Evolutionary conservation across 2,888 invertebrate genomes (phyloP), one percentile per base, ranked within the genome.

Genomic region (Melieria picta): DNA sequence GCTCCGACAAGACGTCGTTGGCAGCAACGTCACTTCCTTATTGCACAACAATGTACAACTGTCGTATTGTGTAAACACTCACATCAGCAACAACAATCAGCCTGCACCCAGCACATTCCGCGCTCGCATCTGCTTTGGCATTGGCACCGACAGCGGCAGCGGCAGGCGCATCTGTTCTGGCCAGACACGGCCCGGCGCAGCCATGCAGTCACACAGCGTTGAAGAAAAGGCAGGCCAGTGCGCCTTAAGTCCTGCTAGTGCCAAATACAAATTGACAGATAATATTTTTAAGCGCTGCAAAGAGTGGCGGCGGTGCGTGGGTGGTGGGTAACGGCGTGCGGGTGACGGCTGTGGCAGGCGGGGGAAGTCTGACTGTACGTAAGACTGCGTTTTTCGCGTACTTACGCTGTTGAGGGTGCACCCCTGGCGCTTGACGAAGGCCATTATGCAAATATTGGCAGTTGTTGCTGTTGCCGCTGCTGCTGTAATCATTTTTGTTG

Each of bases 201-300:
- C 30, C 30, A 30, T 30, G 30, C 30, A 30, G 30, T 30, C 30
- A 30, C 30, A 30, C 30, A 30, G 30, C 30, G 30, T 30, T 30
- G 30, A 2, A 2, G 30, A 30, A 30, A 30, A 30, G 30, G 30
- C 30, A 30, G 30, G 30, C 1, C 30, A 30, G 30, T 30, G 52
- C 13, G 52, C 52, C 52, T 52, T 52, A 52, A 52, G 52, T 52
- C 52, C 52, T 52, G 52, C 52, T 11, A 65, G 81, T 81, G 79
- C 77, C 82, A 82, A 82, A 82, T 80, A 79, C 80, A 82, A 82
- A 81, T 82, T 84, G 84, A 82, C 80, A 82, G 80, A 82, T 82
- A 82, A 83, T 80, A 83, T 82, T 82, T 83, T 83, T 83, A 83
- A 82, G 52, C 30, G 52, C 62, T 63, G 56, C 56, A 63, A 63